Percentiles rank a stretch among this genome's conserved stretches.
Conservation (phyloP, 2,113 vertebrate species). For the Genyomyrus donnyi region DNA sequence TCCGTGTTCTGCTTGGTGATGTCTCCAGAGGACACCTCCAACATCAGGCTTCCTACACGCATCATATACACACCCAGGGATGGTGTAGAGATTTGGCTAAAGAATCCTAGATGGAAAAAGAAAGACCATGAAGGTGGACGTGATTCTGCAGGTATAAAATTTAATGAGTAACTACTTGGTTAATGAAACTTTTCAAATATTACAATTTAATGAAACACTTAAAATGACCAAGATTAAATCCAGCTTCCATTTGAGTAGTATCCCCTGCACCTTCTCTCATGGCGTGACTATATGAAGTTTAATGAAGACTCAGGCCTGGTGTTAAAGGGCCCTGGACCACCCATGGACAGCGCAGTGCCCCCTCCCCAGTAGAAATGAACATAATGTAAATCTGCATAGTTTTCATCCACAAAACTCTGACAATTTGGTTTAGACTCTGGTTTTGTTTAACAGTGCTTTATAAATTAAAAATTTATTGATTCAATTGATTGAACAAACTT, state of each 20-base stretch:
- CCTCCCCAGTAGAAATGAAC: not conserved
- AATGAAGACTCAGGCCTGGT: not conserved
- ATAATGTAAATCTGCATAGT: too few relatives aligned
- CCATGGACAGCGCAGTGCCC: not conserved
- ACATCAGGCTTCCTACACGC: conserved; percentile 60
- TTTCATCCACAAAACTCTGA: too few relatives aligned
- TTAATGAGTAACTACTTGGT: not conserved
- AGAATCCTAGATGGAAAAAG: conserved; percentile 21
- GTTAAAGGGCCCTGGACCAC: not conserved
- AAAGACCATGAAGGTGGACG: not conserved
- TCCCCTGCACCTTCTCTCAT: not conserved
- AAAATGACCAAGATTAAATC: not conserved
- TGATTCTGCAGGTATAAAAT: not conserved
- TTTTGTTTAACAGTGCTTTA: too few relatives aligned
- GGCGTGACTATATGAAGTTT: not conserved
- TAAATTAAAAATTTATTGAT: too few relatives aligned
- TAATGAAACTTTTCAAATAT: not conserved
- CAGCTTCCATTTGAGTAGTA: not conserved
- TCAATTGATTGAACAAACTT: too few relatives aligned
- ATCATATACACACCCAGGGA: conserved; percentile 55
- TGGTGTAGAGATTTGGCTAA: conserved; percentile 38
- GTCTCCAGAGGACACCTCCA: conserved; percentile 71
- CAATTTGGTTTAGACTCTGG: too few relatives aligned
- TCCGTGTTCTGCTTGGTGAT: conserved; percentile 76
- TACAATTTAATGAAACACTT: not conserved